Evolutionary conservation across 2,113 vertebrate genomes (phyloP), one percentile per base, ranked within the genome.

Genomic region (Pyxicephalus adspersus): DNA sequence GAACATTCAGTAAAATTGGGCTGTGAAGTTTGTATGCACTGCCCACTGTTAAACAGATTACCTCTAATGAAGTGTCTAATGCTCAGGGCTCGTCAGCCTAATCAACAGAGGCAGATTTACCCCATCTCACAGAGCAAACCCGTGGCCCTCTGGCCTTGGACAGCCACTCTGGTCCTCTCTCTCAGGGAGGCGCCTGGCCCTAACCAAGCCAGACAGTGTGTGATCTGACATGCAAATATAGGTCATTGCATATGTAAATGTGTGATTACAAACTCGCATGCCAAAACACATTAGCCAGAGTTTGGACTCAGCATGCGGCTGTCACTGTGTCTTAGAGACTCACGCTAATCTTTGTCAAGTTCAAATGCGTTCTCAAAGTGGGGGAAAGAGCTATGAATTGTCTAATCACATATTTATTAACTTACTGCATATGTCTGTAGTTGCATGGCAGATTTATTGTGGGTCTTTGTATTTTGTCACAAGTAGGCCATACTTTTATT

Each of bases 171-270:
- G 90, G 92, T 94, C 92, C 93, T 94, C 94, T 92, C 90, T 90
- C 92, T 85, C 92, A 91, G 95, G 95, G 95, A 97, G 96, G 96
- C 94, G 96, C 96, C 95, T 91, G 81, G 89, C 92, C 94, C 96
- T 98, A 97, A 98, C 96, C 95, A 95, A 92, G 93, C 94, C 89
- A 94, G 96, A 97, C 95, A 94, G 96, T 95, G 95, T 95, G 95
- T 93, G 95, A 96, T 95, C 96, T 98, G 98, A 99, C 98, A 99
- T 99, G 97, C 97, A 99, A 96, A 99, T 99, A 93, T 99, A 99
- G 98, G 98, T 99, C 98, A 99, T 99, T 98, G 97, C 97, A 99
- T 99, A 99, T 99, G 98, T 98, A 99, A 99, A 99, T 99, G 97
- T 97, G 97, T 95, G 95, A 98, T 98, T 98, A 98, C 94, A 94